These are phyloP conservation scores for Tragopan temminckii DNA, from an alignment of 2,797 vertebrate species.

Conservation along the genomic window DNA sequence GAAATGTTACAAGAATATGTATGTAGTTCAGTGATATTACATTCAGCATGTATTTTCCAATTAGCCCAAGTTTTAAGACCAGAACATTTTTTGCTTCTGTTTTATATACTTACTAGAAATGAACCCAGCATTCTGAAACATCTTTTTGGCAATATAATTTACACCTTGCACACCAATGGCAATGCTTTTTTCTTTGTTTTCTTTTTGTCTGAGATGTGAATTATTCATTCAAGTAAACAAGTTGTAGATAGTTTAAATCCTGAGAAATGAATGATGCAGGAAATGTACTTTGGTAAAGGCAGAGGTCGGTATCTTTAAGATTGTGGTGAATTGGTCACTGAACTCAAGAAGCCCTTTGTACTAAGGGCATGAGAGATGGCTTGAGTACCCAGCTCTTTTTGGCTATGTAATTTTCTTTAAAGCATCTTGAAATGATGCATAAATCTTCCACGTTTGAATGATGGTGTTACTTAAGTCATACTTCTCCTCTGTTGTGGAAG, in stretches of 20 bases:
- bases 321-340: background rate
- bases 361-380: background rate
- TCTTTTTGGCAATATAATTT: background rate
- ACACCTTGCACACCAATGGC: background rate
- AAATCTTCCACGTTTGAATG: background rate
- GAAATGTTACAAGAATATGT: constrained; percentile 36
- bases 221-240: background rate
- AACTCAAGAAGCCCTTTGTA: background rate
- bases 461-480: accelerated
- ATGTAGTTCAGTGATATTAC: background rate
- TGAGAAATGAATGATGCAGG: background rate
- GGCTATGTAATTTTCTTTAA: background rate
- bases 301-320: background rate
- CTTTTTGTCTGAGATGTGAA: background rate
- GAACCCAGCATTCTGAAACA: background rate
- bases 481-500: background rate
- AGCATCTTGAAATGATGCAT: background rate
- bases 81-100: background rate
- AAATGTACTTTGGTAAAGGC: background rate
- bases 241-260: background rate
- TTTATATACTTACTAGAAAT: constrained; percentile 28
- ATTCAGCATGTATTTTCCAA: constrained; percentile 43
- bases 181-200: background rate
- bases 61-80: constrained; percentile 7
- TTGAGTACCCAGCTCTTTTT: background rate